Evolutionary conservation across 2,888 invertebrate genomes (phyloP), one percentile per base, ranked within the genome.

Genomic region (Heliconius hortense): DNA sequence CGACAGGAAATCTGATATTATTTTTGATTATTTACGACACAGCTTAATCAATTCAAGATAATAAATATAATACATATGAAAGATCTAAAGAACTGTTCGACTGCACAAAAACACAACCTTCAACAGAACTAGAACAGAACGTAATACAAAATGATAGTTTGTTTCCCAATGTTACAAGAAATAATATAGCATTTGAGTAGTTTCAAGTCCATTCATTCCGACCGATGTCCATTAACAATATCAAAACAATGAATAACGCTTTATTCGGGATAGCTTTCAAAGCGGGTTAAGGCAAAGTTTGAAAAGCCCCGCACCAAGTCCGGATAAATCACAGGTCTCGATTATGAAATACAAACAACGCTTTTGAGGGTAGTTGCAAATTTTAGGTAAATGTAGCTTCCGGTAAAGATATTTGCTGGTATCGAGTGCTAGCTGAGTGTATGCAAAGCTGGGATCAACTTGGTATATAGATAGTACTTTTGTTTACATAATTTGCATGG

Each of bases 311-410:
- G 77, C 79, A 81, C 79, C 75, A 75, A 77, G 81, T 82, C 60
- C 77, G 75, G 78, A 88, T 85, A 85, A 88, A 88, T 86, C 86
- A 87, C 87, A 85, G 87, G 85, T 87, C 85, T 85, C 82, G 78
- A 82, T 86, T 86, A 89, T 89, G 86, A 84, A 88, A 89, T 79
- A 81, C 82, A 87, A 89, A 88, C 87, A 87, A 59, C 74, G 63
- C 53, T 66, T 48, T 72, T 76, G 69, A 67, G 62, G 62, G 67
- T 71, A 63, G 71, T 75, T 56, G 72, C 72, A 74, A 70, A 74
- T 69, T 76, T 68, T 67, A 68, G 67, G 53, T 76, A 66, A 66
- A 71, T 70, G 35, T 73, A 60, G 63, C 70, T 72, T 63, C 35
- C 53, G 56, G 68, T 71, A 2, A 53, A 26, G 8, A 56, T 64